Percentiles rank a stretch among this genome's conserved stretches.
Evolutionary conservation across 1,140 invertebrate species (phyloP).

Genomic region (Eciton burchellii): DNA sequence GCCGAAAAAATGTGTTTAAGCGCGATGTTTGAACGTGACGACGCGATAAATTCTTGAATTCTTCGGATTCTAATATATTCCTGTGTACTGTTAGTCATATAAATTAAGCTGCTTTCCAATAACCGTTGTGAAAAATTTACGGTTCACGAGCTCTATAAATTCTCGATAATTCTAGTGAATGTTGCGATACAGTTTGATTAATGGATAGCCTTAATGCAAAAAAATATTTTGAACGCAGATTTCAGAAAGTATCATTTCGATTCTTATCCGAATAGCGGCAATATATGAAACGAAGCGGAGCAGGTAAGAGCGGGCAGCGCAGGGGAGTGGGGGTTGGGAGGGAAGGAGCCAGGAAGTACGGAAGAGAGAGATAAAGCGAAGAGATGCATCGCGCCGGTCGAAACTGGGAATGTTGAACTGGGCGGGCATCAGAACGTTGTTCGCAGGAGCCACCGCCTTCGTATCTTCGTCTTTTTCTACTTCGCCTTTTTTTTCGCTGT

Average conservation of each 20-base stretch:
- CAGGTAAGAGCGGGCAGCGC: neutral
- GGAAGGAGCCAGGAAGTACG: neutral
- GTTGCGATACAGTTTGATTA: too few relatives aligned
- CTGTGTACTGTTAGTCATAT: too few relatives aligned
- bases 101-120: too few relatives aligned
- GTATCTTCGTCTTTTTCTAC: too few relatives aligned
- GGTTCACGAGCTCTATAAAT: too few relatives aligned
- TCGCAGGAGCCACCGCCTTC: slow-evolving; percentile 3
- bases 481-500: neutral
- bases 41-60: too few relatives aligned
- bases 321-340: neutral
- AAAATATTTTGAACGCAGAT: neutral
- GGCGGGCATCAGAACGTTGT: slow-evolving; percentile 27
- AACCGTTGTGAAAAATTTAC: too few relatives aligned
- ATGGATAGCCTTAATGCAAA: too few relatives aligned
- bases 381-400: slow-evolving; percentile 63
- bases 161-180: too few relatives aligned
- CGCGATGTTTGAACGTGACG: too few relatives aligned
- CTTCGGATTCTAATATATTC: too few relatives aligned
- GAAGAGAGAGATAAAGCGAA: neutral
- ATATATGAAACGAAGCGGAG: slow-evolving; percentile 44
- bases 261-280: slow-evolving; percentile 71
- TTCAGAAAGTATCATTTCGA: slow-evolving; percentile 65
- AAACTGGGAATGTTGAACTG: slow-evolving; percentile 64
- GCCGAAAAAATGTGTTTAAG: too few relatives aligned